Evolutionary conservation across 2,113 vertebrate species (phyloP).

Genomic region (Oryzias curvinotus): DNA sequence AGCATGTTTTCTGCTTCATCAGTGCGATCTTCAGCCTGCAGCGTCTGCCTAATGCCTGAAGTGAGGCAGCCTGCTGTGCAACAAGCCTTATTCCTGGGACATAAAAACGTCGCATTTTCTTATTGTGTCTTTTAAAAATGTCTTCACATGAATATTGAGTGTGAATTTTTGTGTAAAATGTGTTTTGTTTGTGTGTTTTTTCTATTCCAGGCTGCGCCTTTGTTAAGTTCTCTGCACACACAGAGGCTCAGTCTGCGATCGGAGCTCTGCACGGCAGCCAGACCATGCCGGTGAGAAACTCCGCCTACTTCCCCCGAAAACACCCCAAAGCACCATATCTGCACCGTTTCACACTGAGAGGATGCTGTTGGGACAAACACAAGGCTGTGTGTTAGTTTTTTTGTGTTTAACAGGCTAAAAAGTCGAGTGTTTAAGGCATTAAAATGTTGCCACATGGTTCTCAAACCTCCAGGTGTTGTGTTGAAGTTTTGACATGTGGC

Average conservation of each 20-base stretch:
- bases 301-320: too few species aligned
- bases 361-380: too few species aligned
- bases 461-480: too few species aligned
- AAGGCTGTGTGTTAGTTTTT: too few species aligned
- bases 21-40: slow-evolving; percentile 71
- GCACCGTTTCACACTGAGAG: too few species aligned
- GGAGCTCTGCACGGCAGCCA: slow-evolving; percentile 97
- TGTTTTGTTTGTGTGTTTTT: slow-evolving; percentile 25
- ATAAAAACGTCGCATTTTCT: slow-evolving; percentile 55
- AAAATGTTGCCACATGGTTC: too few species aligned
- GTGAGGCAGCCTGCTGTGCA: slow-evolving; percentile 64
- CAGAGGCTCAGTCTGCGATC: slow-evolving; percentile 97
- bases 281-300: slow-evolving; percentile 95
- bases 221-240: slow-evolving; percentile 98
- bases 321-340: too few species aligned
- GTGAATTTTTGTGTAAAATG: slow-evolving; percentile 8
- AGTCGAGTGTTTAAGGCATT: too few species aligned
- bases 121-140: slow-evolving; percentile 42
- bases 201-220: slow-evolving; percentile 92
- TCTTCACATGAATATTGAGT: slow-evolving; percentile 32
- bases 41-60: slow-evolving; percentile 64
- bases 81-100: slow-evolving; percentile 50
- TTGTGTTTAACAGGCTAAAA: too few species aligned
- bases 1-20: slow-evolving; percentile 78
- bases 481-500: too few species aligned